A percentile compares a stretch with the other conserved stretches of the same genome.
These are phyloP conservation scores for Pipistrellus pygmaeus DNA, from an alignment of 2,797 vertebrate species.

Conservation along the genomic window DNA sequence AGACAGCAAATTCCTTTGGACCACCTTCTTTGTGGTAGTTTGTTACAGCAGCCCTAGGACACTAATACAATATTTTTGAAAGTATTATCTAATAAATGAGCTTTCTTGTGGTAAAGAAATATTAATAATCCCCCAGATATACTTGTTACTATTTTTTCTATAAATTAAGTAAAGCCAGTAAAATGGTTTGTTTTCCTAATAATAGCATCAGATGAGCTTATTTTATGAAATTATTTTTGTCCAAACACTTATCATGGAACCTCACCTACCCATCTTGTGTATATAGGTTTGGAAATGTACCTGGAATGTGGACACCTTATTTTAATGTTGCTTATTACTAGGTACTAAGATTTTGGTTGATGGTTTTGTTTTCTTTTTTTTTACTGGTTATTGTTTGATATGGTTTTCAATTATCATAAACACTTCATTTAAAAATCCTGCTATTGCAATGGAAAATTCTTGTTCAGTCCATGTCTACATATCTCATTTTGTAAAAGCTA, in stretches of 20 bases:
- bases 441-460: not conserved
- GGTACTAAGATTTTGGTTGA: not conserved
- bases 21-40: not conserved
- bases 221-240: slow-evolving; percentile 48
- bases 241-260: not conserved
- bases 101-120: not conserved
- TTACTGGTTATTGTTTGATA: not conserved
- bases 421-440: slow-evolving; percentile 30
- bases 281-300: not conserved
- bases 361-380: not conserved
- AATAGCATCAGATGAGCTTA: not conserved
- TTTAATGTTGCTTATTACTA: slow-evolving; percentile 42
- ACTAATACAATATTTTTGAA: not conserved
- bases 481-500: not conserved
- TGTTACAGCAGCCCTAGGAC: not conserved
- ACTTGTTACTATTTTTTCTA: not conserved
- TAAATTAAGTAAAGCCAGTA: not conserved
- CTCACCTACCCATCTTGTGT: not conserved
- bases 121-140: slow-evolving; percentile 16
- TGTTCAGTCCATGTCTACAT: not conserved
- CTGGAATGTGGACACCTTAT: not conserved
- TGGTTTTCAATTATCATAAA: slow-evolving; percentile 1
- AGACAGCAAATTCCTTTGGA: not conserved
- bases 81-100: slow-evolving; percentile 20
- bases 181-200: not conserved